Evolutionary conservation across 2,797 vertebrate species (phyloP), one percentile per base, ranked within the genome.

Genomic region (Macropus fuliginosus): DNA sequence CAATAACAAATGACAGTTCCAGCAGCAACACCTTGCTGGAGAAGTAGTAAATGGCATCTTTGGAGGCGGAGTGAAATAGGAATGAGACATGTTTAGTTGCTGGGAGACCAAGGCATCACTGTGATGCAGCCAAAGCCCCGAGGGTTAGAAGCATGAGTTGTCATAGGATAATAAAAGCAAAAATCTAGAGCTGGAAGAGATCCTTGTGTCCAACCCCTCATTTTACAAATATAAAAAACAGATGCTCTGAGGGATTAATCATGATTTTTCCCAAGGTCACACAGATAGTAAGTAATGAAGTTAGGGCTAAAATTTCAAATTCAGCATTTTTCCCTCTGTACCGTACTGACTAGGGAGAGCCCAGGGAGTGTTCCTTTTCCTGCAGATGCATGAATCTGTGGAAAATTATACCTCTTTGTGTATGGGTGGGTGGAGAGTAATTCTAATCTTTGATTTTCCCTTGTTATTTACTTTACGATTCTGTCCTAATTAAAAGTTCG

Each of bases 401-500:
- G 18, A 24, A 46, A 81, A 81, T 81, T 81, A 81, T 46, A 81
- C 74, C 5, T 81, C n/a, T 74, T 46, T 24, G 74, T 24, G 21
- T 81, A 81, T 81, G 74, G 74, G 74, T 81, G 40, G 74, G 40
- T 27, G 9, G 21, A 81, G 21, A 81, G 46, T 81, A 81, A 81
- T 27, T 46, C 74, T 46, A 46, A 81, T 81, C 40, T 81, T 81
- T 46, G 8, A 81, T 81, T 81, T 81, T 18, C 74, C 40, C 74
- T 81, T 46, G 40, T 81, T 81, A 81, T 81, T 81, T 81, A 81
- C 74, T 81, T 46, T 27, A 81, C 74, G 46, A 81, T 46, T 81
- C 74, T 81, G 74, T 81, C 74, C 74, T 81, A 81, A 81, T 81
- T 81, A 81, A 81, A 81, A 81, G 40, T 81, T 81, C 74, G 27